phyloP scores from a whole-genome alignment of 2,797 vertebrate species.

The Pipistrellus pygmaeus region DNA sequence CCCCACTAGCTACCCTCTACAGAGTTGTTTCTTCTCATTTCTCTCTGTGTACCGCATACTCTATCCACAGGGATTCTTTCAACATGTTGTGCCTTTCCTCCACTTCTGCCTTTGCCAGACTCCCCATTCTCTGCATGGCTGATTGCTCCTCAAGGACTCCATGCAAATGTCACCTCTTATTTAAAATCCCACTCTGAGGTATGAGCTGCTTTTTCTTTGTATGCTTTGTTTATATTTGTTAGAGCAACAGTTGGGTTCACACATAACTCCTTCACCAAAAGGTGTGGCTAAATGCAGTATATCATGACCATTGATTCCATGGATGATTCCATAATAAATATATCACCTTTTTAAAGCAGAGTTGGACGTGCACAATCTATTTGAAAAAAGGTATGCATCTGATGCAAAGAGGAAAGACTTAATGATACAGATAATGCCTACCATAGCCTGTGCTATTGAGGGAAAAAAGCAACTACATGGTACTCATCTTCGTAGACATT shows the following conservation, averaged over 20 bases:
- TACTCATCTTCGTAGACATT: background rate
- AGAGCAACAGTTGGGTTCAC: background rate
- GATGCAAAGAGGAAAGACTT: background rate
- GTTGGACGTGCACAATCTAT: background rate
- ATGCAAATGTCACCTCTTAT: background rate
- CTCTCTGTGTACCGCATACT: background rate
- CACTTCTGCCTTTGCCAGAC: conserved; percentile 14
- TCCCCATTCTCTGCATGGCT: background rate
- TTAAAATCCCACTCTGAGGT: conserved; percentile 11
- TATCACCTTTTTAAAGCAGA: background rate
- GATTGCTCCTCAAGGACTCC: background rate
- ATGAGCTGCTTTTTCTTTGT: background rate
- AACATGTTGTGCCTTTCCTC: background rate
- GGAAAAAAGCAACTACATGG: background rate
- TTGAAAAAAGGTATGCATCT: background rate
- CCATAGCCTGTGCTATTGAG: background rate
- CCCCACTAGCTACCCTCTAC: background rate
- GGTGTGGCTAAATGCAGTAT: conserved; percentile 7
- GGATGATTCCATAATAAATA: background rate
- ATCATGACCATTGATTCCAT: background rate
- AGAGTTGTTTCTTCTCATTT: background rate
- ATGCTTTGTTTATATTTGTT: background rate
- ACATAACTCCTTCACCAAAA: background rate
- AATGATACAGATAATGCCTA: background rate
- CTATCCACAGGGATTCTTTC: background rate